Base-by-base conservation (phyloP, 2,797 vertebrate genomes). In the Urocyon cinereoargenteus region DNA sequence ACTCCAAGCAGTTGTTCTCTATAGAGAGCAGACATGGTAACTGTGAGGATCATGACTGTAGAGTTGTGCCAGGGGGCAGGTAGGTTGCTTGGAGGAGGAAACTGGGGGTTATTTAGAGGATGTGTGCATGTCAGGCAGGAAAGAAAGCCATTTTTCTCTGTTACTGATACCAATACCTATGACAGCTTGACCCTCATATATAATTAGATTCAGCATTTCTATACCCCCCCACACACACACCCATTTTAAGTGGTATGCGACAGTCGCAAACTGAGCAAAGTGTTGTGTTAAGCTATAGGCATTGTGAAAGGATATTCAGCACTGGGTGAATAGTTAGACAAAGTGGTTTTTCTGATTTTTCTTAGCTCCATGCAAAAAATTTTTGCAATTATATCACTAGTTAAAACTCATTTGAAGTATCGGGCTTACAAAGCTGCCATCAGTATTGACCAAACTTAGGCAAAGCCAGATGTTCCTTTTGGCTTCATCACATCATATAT, bases 151-250 rank as follows among this genome's bases (percentile, higher is more conserved):
- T 66, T 91, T 95, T 82, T 96, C 53, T 70, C 53, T 94, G 64
- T 79, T 78, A 21, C 40, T 34, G 40, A 66, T 72, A 77, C 28
- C 40, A 88, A 68, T 2, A 28, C 53, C 59, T 85, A 19, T 36
- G 53, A 77, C 36, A 93, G 26, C 22, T 77, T 95, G 59, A 94
- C 64, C 79, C 59, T 87, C 4, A 6, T 19, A 72, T 11, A 21
- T 79, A 87, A 62, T 93, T 93, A 93, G 85, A 89, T 21, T 36
- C 57, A 89, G 12, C n/a, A 84, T 92, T 66, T 77, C 57, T 90
- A 40, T 59, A 79, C 64, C 22, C 21, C 40, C 18, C 6, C 18
- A 40, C 40, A 45, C 40, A 45, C 40, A 45, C 6, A 45, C 40
- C 40, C 7, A 59, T n/a, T 75, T 72, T 45, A 93, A 62, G 84